A percentile compares a stretch with the other conserved stretches of the same genome.
Evolutionary conservation across 2,888 invertebrate species (phyloP).

Genomic region (Eugnorisma glareosa): DNA sequence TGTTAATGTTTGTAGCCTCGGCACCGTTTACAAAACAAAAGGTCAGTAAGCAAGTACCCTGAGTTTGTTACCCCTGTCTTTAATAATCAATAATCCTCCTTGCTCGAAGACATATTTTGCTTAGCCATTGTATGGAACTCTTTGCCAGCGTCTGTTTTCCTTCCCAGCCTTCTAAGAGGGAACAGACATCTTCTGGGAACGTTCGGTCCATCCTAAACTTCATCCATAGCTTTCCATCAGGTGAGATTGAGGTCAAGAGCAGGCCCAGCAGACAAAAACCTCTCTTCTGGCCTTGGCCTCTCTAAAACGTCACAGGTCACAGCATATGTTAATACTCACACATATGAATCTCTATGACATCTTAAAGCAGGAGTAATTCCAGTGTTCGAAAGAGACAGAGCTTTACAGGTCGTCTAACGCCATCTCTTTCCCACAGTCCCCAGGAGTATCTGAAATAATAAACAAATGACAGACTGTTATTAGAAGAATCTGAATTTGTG

Average conservation of each 20-base stretch:
- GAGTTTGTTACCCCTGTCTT: conserved; percentile 4
- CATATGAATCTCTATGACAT: conserved; percentile 7
- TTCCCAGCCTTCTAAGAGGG: neutral
- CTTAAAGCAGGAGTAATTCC: too few species aligned
- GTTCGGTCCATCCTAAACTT: neutral
- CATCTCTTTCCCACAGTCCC: too few species aligned
- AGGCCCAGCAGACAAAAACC: too few species aligned
- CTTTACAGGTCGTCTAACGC: too few species aligned
- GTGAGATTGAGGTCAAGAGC: neutral
- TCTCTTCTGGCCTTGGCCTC: neutral
- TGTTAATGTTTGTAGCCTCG: conserved; percentile 24
- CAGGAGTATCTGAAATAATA: neutral
- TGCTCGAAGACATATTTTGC: neutral
- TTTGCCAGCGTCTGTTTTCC: neutral
- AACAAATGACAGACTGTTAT: neutral
- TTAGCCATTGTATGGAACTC: neutral
- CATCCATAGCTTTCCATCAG: neutral
- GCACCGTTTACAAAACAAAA: neutral
- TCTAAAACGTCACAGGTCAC: neutral
- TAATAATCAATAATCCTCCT: neutral
- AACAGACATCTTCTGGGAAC: neutral
- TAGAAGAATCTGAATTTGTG: conserved; percentile 10
- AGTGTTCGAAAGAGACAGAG: too few species aligned
- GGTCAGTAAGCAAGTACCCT: neutral
- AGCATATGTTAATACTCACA: neutral